Conservation (phyloP, 2,113 vertebrate genomes). For the Zootoca vivipara region DNA sequence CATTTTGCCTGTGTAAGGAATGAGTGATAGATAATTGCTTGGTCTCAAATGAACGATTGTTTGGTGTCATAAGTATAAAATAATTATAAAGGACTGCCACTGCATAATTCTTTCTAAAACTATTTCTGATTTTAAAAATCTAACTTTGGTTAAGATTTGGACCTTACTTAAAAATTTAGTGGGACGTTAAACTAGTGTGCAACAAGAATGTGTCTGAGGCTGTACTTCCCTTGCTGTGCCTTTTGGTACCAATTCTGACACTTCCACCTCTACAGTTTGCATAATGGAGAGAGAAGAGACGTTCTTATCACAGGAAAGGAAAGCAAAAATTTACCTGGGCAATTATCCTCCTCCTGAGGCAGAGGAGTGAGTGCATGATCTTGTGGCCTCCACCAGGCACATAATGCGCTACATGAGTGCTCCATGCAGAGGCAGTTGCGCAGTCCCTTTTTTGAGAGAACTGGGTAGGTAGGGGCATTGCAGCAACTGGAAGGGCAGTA, state of each 20-base stretch:
- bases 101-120: not conserved
- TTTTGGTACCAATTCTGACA: not conserved
- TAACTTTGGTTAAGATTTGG: not conserved
- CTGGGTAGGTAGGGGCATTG: too few relatives aligned
- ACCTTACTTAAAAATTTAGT: not conserved
- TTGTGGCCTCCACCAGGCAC: not conserved
- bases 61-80: not conserved
- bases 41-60: not conserved
- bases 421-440: too few relatives aligned
- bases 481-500: too few relatives aligned
- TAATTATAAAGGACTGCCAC: not conserved
- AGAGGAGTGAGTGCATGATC: not conserved
- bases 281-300: not conserved
- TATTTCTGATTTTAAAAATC: too few relatives aligned
- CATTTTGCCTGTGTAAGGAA: not conserved
- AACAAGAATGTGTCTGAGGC: not conserved
- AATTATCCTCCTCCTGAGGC: not conserved
- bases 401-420: not conserved
- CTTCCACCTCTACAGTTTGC: not conserved
- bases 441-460: too few relatives aligned
- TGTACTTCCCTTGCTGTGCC: not conserved
- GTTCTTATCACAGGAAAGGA: too few relatives aligned
- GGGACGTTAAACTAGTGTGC: not conserved
- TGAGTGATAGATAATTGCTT: not conserved
- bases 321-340: not conserved